Percentiles rank a stretch among this genome's conserved stretches.
phyloP scores from a whole-genome alignment of 2,888 invertebrate genomes.

The Platycheirus rosarum region DNA sequence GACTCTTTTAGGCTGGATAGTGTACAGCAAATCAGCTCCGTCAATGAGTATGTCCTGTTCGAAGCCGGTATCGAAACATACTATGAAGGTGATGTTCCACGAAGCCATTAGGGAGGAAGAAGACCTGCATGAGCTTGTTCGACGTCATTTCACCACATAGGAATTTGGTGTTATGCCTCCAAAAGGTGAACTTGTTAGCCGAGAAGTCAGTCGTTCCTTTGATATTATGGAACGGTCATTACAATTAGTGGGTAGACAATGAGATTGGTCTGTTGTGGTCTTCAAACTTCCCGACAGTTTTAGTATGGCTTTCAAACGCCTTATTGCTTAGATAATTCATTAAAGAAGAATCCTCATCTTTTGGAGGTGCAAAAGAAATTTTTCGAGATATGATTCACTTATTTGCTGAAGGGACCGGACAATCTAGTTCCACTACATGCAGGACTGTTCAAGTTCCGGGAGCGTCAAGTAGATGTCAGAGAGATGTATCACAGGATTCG shows the following conservation, averaged over 20 bases:
- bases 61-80: constrained; percentile 2
- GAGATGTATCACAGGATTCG: neutral
- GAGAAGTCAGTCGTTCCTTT: no score
- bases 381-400: no score
- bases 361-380: neutral
- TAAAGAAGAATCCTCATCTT: neutral
- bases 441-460: constrained; percentile 4
- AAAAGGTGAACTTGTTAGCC: no score
- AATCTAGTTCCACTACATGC: neutral
- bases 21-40: constrained; percentile 26
- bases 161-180: no score
- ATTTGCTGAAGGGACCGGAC: neutral
- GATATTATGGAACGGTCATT: no score
- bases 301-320: no score
- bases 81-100: constrained; percentile 29
- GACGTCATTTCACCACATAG: no score
- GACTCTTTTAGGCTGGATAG: constrained; percentile 32
- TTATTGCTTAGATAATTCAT: neutral
- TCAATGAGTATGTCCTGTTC: constrained; percentile 3
- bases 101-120: constrained; percentile 25
- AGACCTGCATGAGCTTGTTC: constrained; percentile 21
- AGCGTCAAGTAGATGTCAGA: neutral
- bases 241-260: no score
- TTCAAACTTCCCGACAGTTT: no score
- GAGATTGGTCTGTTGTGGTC: neutral